Conservation (phyloP, 1,140 invertebrate species). For the Plodia interpunctella region DNA sequence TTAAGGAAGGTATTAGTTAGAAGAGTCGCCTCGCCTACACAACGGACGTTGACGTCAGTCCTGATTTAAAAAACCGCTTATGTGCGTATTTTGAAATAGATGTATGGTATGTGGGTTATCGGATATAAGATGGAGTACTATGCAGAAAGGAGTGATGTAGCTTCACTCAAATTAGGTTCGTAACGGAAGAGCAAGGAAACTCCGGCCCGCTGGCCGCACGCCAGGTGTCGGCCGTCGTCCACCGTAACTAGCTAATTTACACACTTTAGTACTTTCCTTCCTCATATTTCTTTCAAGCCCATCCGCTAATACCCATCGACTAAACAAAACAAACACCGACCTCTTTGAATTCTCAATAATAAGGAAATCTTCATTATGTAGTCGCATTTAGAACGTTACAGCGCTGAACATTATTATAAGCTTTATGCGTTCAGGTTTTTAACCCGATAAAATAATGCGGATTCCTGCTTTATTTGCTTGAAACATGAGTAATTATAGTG, state of each 20-base stretch:
- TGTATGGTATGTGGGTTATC: background rate
- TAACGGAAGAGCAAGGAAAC: background rate
- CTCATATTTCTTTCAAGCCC: constrained; percentile 29
- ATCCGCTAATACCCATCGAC: constrained; percentile 13
- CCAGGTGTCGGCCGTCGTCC: constrained; percentile 22
- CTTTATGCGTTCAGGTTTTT: background rate
- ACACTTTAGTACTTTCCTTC: constrained; percentile 12
- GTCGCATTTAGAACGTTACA: background rate
- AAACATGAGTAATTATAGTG: constrained; percentile 1
- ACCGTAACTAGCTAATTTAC: constrained; percentile 7
- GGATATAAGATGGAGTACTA: background rate
- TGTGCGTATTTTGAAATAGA: background rate
- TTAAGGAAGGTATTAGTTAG: background rate
- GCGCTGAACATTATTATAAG: background rate
- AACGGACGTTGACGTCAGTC: background rate
- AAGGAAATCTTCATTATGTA: constrained; percentile 13
- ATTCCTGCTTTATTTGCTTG: background rate
- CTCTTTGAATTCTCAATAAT: constrained; percentile 17
- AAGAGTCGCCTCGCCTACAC: background rate
- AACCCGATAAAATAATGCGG: background rate
- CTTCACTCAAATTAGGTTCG: background rate
- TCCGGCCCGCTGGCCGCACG: constrained; percentile 25
- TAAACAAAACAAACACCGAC: constrained; percentile 24
- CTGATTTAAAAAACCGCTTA: background rate
- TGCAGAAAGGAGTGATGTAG: background rate